These are phyloP conservation scores for Sturnus vulgaris DNA, from an alignment of 2,113 vertebrate species.

Conservation along the genomic window DNA sequence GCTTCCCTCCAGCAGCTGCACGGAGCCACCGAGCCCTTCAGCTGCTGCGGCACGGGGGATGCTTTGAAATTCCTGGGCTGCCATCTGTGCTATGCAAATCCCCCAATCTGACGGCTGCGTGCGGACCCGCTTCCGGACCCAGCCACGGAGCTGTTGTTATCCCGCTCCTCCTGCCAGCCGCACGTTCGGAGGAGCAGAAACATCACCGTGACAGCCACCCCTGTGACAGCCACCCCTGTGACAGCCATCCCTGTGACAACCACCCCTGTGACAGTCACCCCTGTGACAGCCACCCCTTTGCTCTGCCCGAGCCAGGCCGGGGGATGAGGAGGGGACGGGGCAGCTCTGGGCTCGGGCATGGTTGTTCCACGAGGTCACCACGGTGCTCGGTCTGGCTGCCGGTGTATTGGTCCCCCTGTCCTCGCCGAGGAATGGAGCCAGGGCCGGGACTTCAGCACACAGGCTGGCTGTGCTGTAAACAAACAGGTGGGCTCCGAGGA, in stretches of 20 bases:
- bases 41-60: slow-evolving; percentile 57
- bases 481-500: neutral
- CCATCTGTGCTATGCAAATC: slow-evolving; percentile 73
- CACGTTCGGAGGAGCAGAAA: neutral
- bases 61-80: slow-evolving; percentile 72
- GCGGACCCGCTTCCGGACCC: slow-evolving; percentile 7
- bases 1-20: neutral
- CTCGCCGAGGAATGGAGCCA: rapidly evolving
- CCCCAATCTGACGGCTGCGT: slow-evolving; percentile 16
- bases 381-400: neutral
- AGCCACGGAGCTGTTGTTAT: neutral
- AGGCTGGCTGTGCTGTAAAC: neutral
- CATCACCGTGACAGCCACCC: neutral
- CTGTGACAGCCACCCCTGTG: neutral
- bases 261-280: neutral
- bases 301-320: neutral
- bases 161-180: neutral
- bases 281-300: neutral
- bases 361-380: neutral
- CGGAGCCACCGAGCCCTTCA: slow-evolving; percentile 6
- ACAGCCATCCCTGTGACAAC: neutral
- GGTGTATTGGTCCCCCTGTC: rapidly evolving
- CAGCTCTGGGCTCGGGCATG: rapidly evolving
- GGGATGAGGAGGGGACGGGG: neutral
- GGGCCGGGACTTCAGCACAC: neutral